Evolutionary conservation across 2,797 vertebrate species (phyloP).

Genomic region (Acrossocheilus wenchowensis): DNA sequence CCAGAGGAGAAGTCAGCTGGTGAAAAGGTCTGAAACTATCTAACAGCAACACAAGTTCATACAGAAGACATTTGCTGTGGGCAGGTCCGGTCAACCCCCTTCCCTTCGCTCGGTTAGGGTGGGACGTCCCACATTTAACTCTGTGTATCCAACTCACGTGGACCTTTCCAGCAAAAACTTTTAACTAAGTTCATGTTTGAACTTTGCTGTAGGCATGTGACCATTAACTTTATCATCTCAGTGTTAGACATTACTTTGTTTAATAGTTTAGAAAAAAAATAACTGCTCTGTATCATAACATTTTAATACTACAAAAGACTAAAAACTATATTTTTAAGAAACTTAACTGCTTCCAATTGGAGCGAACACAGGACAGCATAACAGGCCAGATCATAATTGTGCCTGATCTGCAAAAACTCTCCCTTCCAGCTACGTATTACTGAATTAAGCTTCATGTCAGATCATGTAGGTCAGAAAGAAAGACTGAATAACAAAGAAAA

Average conservation of each 20-base stretch:
- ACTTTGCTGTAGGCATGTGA: not conserved
- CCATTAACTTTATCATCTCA: not conserved
- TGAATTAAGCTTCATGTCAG: conserved; percentile 17
- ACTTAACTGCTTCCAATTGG: not conserved
- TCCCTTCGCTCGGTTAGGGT: conserved; percentile 56
- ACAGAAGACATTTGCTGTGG: conserved; percentile 78
- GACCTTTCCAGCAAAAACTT: not conserved
- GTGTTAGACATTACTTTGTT: not conserved
- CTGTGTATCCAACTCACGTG: conserved; percentile 58
- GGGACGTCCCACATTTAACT: conserved; percentile 74
- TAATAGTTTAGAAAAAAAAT: not conserved
- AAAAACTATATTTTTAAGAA: not conserved
- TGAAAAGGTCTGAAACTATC: conserved; percentile 78
- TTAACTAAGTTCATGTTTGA: not conserved
- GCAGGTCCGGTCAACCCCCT: conserved; percentile 68
- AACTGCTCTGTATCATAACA: not conserved
- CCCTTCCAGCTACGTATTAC: conserved; percentile 10
- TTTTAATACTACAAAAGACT: not conserved
- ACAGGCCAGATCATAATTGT: not conserved
- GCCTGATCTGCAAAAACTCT: not conserved
- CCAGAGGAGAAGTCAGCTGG: conserved; percentile 78
- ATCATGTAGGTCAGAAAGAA: not conserved
- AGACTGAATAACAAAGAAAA: not conserved
- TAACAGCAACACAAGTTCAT: conserved; percentile 78
- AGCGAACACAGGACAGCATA: not conserved